phyloP scores from a whole-genome alignment of 2,797 vertebrate species.

The Poecilia velifera region DNA sequence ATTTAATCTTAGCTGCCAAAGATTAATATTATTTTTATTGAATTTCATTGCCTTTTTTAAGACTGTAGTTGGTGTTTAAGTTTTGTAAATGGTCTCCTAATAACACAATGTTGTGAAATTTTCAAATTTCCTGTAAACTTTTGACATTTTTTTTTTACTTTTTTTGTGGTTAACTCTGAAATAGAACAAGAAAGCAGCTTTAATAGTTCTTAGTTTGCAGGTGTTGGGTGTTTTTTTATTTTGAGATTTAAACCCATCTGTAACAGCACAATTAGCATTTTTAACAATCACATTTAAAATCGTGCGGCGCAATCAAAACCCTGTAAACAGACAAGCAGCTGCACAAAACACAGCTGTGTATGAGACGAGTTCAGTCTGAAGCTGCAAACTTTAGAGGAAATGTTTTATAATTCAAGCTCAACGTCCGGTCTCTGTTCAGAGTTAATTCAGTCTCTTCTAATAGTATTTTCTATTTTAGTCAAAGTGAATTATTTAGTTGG shows the following conservation, averaged over 20 bases:
- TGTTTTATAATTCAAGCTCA: background rate
- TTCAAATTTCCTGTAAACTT: too few species aligned
- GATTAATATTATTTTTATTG: too few species aligned
- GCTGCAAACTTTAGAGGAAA: background rate
- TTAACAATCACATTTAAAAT: background rate
- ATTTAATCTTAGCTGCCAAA: too few species aligned
- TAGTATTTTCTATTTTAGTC: slow-evolving; percentile 2
- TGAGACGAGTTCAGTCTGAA: background rate
- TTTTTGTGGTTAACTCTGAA: too few species aligned
- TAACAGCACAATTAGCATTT: background rate
- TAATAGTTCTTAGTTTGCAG: background rate
- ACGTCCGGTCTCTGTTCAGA: background rate
- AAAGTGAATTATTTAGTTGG: background rate
- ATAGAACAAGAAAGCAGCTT: background rate
- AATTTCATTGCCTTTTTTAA: too few species aligned
- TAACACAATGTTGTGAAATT: too few species aligned
- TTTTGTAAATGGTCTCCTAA: too few species aligned
- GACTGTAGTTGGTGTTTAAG: too few species aligned
- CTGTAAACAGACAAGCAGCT: background rate
- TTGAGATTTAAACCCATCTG: background rate
- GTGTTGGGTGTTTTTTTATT: background rate
- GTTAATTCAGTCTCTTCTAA: background rate
- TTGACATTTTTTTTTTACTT: too few species aligned
- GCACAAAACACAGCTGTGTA: background rate
- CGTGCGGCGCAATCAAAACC: background rate